These are phyloP conservation scores for Lepus europaeus DNA, from an alignment of 2,113 vertebrate species.

Conservation along the genomic window DNA sequence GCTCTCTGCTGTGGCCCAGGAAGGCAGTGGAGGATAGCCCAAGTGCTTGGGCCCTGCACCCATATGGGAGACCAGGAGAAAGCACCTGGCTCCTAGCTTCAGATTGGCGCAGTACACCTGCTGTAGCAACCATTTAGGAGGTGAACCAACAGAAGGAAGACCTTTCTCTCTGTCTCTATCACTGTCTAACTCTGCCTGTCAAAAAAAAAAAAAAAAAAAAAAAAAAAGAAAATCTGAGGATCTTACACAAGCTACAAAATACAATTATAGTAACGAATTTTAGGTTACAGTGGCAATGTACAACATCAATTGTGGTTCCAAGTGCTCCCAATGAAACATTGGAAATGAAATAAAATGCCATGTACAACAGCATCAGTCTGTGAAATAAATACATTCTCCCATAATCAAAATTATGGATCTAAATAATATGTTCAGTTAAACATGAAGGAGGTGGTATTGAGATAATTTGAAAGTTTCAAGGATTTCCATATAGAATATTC, in stretches of 20 bases:
- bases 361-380: not conserved
- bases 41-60: too few relatives aligned
- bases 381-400: not conserved
- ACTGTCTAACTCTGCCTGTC: too few relatives aligned
- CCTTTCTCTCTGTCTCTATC: too few relatives aligned
- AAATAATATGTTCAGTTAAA: not conserved
- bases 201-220: too few relatives aligned
- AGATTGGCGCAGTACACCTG: too few relatives aligned
- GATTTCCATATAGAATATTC: not conserved
- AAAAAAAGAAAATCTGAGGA: not conserved
- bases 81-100: too few relatives aligned
- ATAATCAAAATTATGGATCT: not conserved
- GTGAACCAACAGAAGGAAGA: too few relatives aligned
- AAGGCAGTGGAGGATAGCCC: too few relatives aligned
- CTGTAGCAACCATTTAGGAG: too few relatives aligned
- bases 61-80: too few relatives aligned
- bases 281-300: not conserved
- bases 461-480: not conserved
- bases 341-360: not conserved
- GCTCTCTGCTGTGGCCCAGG: too few relatives aligned
- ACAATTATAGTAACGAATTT: not conserved
- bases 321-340: not conserved
- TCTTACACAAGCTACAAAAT: not conserved
- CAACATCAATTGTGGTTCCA: not conserved
- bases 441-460: not conserved